Evolutionary conservation across 2,797 vertebrate genomes (phyloP).

Genomic region (Lutjanus campechanus): DNA sequence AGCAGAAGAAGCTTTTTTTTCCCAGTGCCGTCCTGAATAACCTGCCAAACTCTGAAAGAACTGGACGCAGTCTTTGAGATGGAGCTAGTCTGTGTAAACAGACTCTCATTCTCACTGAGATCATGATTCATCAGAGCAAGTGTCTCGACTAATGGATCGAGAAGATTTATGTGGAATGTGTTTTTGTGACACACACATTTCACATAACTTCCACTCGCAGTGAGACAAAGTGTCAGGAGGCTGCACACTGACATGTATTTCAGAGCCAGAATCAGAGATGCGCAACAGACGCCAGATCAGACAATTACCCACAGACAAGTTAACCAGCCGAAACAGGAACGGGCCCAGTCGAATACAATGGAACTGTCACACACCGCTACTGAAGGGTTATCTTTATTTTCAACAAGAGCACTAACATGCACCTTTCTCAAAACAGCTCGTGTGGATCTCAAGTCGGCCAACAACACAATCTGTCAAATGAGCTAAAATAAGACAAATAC

Average conservation of each 20-base stretch:
- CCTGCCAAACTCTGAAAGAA: conserved; percentile 60
- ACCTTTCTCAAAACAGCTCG: conserved; percentile 41
- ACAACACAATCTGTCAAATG: conserved; percentile 49
- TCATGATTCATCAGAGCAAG: conserved; percentile 78
- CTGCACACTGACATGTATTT: conserved; percentile 70
- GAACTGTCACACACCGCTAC: conserved; percentile 59
- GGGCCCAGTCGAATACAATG: conserved; percentile 58
- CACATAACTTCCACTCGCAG: conserved; percentile 66
- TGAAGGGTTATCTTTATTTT: conserved; percentile 62
- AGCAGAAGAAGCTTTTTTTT: conserved; percentile 52
- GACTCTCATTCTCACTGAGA: conserved; percentile 65
- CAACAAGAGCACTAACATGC: conserved; percentile 30
- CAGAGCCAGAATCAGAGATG: conserved; percentile 72
- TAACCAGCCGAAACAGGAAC: conserved; percentile 73
- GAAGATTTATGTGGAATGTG: conserved; percentile 75
- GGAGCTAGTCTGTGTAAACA: conserved; percentile 62
- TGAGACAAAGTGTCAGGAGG: conserved; percentile 65
- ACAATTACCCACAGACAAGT: conserved; percentile 81
- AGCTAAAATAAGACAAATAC: conserved; percentile 27
- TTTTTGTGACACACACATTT: conserved; percentile 72
- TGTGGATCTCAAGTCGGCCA: conserved; percentile 38
- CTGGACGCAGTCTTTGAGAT: conserved; percentile 53
- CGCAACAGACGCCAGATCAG: conserved; percentile 73
- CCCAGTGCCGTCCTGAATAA: conserved; percentile 50
- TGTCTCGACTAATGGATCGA: conserved; percentile 74